phyloP scores from a whole-genome alignment of 2,888 invertebrate species.

The Drosophila vallismaia region DNA sequence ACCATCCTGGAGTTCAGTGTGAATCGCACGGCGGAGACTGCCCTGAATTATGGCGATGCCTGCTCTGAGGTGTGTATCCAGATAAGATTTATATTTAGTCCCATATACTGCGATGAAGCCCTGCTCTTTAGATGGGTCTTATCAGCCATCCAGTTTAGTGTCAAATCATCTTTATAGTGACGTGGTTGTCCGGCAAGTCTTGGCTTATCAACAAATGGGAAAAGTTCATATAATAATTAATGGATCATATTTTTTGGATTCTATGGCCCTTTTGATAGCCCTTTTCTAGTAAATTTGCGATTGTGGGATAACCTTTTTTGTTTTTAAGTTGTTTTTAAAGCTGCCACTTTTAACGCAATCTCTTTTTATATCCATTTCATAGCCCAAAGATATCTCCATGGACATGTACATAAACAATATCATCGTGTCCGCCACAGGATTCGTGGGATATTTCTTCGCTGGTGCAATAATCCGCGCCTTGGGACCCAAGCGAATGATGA shows the following conservation, averaged over 20 bases:
- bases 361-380: slow-evolving; percentile 43
- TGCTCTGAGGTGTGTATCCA: slow-evolving; percentile 80
- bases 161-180: slow-evolving; percentile 25
- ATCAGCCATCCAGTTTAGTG: slow-evolving; percentile 8
- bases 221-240: not conserved
- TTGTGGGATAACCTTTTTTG: not conserved
- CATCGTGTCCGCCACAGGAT: slow-evolving; percentile 87
- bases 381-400: slow-evolving; percentile 85
- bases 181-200: not conserved
- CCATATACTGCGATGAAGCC: not conserved
- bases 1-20: slow-evolving; percentile 81
- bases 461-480: slow-evolving; percentile 85
- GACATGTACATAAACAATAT: slow-evolving; percentile 89
- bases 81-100: not conserved
- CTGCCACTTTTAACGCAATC: not conserved
- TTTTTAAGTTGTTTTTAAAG: not conserved
- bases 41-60: slow-evolving; percentile 54
- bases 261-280: not conserved
- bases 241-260: not conserved
- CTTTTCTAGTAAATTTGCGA: not conserved
- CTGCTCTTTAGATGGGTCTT: slow-evolving; percentile 9
- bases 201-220: not conserved
- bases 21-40: slow-evolving; percentile 74
- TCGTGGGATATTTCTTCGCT: slow-evolving; percentile 87
- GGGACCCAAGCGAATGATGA: slow-evolving; percentile 85